phyloP scores from a whole-genome alignment of 2,797 vertebrate species.

The Cirrhinus mrigala region DNA sequence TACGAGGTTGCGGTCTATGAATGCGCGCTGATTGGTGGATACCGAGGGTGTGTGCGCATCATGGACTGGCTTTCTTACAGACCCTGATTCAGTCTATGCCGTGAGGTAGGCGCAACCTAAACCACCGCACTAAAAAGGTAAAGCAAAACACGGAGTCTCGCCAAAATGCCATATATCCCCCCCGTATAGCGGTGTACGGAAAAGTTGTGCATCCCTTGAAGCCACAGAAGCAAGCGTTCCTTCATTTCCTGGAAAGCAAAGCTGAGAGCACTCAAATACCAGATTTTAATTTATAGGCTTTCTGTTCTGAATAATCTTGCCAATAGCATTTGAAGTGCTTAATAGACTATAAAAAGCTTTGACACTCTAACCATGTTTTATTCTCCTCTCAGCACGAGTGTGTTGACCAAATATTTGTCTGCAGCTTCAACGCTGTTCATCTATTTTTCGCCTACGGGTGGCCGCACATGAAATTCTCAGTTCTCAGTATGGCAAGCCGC shows the following conservation, averaged over 20 bases:
- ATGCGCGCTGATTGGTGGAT: conserved; percentile 76
- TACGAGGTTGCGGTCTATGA: conserved; percentile 72
- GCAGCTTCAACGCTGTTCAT: conserved; percentile 33
- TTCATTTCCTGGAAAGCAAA: conserved; percentile 57
- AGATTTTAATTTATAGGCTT: conserved; percentile 18
- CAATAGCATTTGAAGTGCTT: conserved; percentile 7
- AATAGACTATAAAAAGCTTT: conserved; percentile 19
- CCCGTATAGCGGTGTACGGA: background rate
- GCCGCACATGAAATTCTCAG: conserved; percentile 42
- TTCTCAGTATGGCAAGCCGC: background rate
- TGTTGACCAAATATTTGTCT: conserved; percentile 54
- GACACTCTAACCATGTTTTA: conserved; percentile 29
- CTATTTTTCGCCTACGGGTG: conserved; percentile 17
- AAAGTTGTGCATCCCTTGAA: conserved; percentile 7
- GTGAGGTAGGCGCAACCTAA: conserved; percentile 69
- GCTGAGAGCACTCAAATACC: conserved; percentile 8
- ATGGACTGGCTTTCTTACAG: conserved; percentile 75
- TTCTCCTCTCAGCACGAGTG: conserved; percentile 40
- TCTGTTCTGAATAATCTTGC: conserved; percentile 7
- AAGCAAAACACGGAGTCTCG: background rate
- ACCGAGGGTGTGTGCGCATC: conserved; percentile 79
- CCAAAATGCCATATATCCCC: background rate
- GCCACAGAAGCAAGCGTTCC: conserved; percentile 27
- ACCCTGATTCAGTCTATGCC: conserved; percentile 75
- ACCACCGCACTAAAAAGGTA: conserved; percentile 4